These are phyloP conservation scores for Nineta flava DNA, from an alignment of 2,888 invertebrate species.

Conservation along the genomic window DNA sequence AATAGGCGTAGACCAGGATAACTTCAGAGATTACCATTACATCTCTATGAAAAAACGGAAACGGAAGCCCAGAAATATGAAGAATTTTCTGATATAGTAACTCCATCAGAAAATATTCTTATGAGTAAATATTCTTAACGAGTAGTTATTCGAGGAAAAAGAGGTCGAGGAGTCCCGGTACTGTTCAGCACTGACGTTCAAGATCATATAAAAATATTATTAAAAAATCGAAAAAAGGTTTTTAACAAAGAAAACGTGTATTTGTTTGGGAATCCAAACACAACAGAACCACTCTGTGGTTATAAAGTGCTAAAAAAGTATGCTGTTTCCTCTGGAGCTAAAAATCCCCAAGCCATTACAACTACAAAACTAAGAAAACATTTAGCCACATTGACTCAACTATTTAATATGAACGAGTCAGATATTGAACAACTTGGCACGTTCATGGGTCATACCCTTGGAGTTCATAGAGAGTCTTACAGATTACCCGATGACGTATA, in stretches of 20 bases:
- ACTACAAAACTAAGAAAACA: too few relatives aligned
- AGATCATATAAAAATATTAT: conserved; percentile 12
- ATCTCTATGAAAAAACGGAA: conserved; percentile 10
- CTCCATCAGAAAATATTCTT: conserved; percentile 15
- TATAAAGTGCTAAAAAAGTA: too few relatives aligned
- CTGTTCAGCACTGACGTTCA: too few relatives aligned
- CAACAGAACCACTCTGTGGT: too few relatives aligned
- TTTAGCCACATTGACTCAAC: too few relatives aligned
- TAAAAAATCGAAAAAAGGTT: conserved; percentile 10
- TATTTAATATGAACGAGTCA: too few relatives aligned
- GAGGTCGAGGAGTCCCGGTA: conserved; percentile 15
- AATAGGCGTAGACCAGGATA: conserved; percentile 16
- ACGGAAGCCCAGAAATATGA: too few relatives aligned
- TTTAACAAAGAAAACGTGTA: conserved; percentile 10
- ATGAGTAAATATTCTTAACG: conserved; percentile 15
- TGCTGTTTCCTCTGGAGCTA: too few relatives aligned
- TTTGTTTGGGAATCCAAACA: too few relatives aligned
- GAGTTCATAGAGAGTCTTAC: conserved; percentile 10
- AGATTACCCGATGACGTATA: too few relatives aligned
- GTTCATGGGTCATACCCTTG: conserved; percentile 15
- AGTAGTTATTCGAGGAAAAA: conserved; percentile 15
- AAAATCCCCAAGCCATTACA: too few relatives aligned
- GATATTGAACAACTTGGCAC: conserved; percentile 15
- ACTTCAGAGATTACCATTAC: conserved; percentile 13
- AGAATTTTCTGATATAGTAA: conserved; percentile 13